Conservation (phyloP, 2,888 invertebrate genomes). For the Steromphala cineraria region DNA sequence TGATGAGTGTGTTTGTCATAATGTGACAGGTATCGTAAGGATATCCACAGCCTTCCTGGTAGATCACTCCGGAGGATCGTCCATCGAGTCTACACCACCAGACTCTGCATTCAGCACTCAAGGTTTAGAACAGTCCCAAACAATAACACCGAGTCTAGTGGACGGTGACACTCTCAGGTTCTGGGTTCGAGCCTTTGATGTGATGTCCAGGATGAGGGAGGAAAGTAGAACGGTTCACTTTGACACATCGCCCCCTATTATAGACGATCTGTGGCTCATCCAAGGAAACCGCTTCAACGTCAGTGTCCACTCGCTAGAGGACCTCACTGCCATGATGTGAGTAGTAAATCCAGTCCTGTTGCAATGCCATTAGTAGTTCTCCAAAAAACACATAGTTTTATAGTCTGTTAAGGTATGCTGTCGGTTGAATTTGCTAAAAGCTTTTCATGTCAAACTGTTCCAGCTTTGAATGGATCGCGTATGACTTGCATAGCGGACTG, state of each 20-base stretch:
- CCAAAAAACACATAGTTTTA: no score
- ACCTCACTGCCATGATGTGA: conserved; percentile 38
- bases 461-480: conserved; percentile 51
- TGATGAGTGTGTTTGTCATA: not conserved
- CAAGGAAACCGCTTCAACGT: conserved; percentile 27
- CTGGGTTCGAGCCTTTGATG: conserved; percentile 40
- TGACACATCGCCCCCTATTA: conserved; percentile 45
- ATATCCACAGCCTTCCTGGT: not conserved
- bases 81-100: not conserved
- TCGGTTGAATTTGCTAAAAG: no score
- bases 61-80: not conserved
- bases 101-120: not conserved
- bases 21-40: not conserved
- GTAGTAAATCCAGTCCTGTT: not conserved
- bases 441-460: not conserved
- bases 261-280: conserved; percentile 43
- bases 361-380: no score
- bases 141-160: conserved; percentile 19
- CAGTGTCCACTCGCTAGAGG: conserved; percentile 36
- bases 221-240: conserved; percentile 36
- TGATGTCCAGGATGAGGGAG: conserved; percentile 14
- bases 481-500: conserved; percentile 52
- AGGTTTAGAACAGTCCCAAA: conserved; percentile 15
- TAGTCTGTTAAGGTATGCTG: no score
- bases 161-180: conserved; percentile 42